A percentile compares a stretch with the other conserved stretches of the same genome.
Evolutionary conservation across 2,888 invertebrate genomes (phyloP).

Genomic region (Lepidochitona cinerea): DNA sequence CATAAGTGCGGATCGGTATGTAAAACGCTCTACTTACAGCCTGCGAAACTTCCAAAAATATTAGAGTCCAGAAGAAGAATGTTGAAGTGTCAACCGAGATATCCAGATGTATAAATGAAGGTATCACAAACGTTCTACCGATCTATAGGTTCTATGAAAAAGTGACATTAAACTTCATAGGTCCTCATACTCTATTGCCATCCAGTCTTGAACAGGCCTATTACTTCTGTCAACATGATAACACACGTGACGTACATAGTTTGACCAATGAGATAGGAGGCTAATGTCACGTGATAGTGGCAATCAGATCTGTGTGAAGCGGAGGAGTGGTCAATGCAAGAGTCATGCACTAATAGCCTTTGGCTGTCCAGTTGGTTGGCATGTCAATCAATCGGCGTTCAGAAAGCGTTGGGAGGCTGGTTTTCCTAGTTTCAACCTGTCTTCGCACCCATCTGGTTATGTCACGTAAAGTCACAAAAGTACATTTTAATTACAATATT

Average conservation of each 20-base stretch:
- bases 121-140: too few species aligned
- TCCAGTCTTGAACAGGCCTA: background rate
- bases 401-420: too few species aligned
- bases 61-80: too few species aligned
- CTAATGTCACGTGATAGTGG: background rate
- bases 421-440: too few species aligned
- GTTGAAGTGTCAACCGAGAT: too few species aligned
- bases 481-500: too few species aligned
- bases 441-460: too few species aligned
- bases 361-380: background rate
- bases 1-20: conserved; percentile 3
- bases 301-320: background rate
- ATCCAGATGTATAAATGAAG: too few species aligned
- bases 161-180: background rate
- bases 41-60: too few species aligned
- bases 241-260: background rate
- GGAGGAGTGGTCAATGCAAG: background rate
- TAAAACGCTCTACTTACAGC: too few species aligned
- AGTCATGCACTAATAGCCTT: background rate
- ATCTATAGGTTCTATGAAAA: background rate
- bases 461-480: too few species aligned
- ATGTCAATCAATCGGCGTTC: background rate
- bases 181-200: background rate
- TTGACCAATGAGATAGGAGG: background rate
- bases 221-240: conserved; percentile 2